Evolutionary conservation across 2,888 invertebrate species (phyloP), one percentile per base, ranked within the genome.

Genomic region (Xanthia togata): DNA sequence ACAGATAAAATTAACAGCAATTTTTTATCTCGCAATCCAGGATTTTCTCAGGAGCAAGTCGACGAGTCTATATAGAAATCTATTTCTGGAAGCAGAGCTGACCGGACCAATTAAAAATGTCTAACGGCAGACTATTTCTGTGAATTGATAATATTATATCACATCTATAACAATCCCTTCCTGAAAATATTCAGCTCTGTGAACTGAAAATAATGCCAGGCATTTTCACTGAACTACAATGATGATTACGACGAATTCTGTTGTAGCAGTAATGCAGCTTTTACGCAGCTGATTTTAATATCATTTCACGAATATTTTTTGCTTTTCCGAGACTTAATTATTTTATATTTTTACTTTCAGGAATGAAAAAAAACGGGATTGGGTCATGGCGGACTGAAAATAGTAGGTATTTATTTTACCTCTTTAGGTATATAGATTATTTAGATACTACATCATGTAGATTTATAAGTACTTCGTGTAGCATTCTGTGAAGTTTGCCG

Each of bases 41-140:
- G 69, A 79, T 62, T 68, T 74, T 68, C 53, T 62, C 64, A 78
- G 76, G 71, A 76, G 50, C 71, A 73, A 76, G 67, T 47, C 62
- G 62, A 26, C 60, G 64, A 47, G 44, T 55, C 73, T 80, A 53
- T 76, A 78, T 73, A 69, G 63, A 70, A 71, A 70, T 83, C 81
- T 83, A 88, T 86, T 89, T 86, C 76, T 55, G 76, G 88, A 78
- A 81, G 20, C 35, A 20, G n/a, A 71, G 68, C 44, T 57, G 77
- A 74, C 68, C 75, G 73, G 71, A 79, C 81, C 81, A 87, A 89
- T 89, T 87, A 89, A 81, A 88, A 82, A 83, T 71, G 67, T 83
- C 75, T 70, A 75, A 74, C 74, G 57, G 59, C 70, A 68, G 73
- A 70, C 57, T 78, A 78, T 71, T 79, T 73, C 69, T 38, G 68